phyloP scores from a whole-genome alignment of 2,113 vertebrate genomes.

The Acrocephalus kingi region DNA sequence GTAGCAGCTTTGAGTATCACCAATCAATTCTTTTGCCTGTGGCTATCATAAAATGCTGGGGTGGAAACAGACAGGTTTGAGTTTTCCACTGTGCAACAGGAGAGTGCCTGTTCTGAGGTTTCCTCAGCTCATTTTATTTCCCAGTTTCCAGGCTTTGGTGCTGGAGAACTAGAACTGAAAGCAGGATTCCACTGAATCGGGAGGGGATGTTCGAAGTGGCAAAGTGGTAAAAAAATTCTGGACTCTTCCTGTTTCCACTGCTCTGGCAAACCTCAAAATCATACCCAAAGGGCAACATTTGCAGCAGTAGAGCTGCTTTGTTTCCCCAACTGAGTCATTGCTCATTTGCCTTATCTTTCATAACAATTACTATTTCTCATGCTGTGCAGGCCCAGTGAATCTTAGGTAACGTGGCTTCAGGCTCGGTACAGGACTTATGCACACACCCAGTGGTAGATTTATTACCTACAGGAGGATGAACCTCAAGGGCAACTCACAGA shows the following conservation, averaged over 20 bases:
- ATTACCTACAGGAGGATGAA: background rate
- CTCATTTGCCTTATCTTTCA: constrained; percentile 20
- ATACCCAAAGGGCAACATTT: background rate
- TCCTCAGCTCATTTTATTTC: background rate
- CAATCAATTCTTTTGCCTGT: background rate
- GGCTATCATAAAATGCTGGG: background rate
- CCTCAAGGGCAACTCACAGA: background rate
- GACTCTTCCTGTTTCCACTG: background rate
- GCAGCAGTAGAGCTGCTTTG: background rate
- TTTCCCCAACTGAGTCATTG: background rate
- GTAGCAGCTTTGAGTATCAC: background rate
- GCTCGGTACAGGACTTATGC: background rate
- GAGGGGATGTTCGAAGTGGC: background rate
- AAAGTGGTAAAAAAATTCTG: background rate
- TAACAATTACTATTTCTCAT: background rate
- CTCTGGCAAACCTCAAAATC: background rate
- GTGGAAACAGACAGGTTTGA: background rate
- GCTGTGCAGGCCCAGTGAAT: background rate
- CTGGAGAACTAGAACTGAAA: background rate
- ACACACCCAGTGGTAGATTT: background rate
- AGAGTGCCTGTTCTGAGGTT: background rate
- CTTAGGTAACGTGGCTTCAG: background rate
- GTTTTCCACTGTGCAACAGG: background rate
- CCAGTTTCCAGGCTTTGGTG: background rate
- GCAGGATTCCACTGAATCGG: background rate